Conservation (phyloP, 2,113 vertebrate species). For the Megatriorchis doriae region DNA sequence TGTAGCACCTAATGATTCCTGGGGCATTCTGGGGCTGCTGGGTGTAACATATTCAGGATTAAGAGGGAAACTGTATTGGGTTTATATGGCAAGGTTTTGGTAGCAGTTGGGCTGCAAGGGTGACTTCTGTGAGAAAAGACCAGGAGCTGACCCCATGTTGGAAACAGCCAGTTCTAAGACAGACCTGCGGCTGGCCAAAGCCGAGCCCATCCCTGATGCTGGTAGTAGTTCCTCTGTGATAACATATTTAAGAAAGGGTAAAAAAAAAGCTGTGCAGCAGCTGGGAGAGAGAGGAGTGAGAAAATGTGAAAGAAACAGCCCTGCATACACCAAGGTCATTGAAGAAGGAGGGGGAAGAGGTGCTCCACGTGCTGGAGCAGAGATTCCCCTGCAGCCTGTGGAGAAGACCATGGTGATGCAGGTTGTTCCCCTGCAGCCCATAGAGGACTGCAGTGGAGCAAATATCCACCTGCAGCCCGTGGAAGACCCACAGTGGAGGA, state of each 20-base stretch:
- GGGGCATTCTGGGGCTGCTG: not conserved
- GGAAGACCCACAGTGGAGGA: not conserved
- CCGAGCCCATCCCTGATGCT: not conserved
- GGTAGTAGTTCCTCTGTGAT: not conserved
- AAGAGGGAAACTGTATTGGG: not conserved
- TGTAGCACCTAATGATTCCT: not conserved
- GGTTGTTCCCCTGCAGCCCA: not conserved
- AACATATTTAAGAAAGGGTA: not conserved
- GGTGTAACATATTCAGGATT: not conserved
- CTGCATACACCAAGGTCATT: not conserved
- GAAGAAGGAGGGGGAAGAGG: not conserved
- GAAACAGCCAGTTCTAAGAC: not conserved
- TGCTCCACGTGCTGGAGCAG: not conserved
- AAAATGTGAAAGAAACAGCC: not conserved
- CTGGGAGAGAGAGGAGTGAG: not conserved
- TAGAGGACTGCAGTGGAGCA: not conserved
- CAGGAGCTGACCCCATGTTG: not conserved
- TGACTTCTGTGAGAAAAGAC: not conserved
- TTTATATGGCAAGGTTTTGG: not conserved
- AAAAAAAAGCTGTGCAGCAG: not conserved
- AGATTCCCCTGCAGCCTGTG: not conserved
- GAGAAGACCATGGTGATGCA: not conserved
- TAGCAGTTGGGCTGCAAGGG: not conserved
- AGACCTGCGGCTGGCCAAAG: not conserved
- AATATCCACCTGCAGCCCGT: not conserved